Evolutionary conservation across 1,140 invertebrate genomes (phyloP).

Genomic region (Papilio polyxenes): DNA sequence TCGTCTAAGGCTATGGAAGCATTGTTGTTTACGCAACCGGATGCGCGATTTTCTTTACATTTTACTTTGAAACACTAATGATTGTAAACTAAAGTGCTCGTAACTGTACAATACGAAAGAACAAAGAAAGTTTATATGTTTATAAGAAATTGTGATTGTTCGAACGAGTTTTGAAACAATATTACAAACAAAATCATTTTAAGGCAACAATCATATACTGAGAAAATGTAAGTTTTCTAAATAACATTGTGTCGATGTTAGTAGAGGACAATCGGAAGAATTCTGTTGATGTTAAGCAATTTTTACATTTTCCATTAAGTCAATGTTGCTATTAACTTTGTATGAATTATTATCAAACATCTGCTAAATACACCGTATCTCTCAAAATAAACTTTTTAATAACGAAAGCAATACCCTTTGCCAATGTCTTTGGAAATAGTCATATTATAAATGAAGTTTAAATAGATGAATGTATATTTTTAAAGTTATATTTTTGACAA

Average conservation of each 20-base stretch:
- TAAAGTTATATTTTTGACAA: neutral
- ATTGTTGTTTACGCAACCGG: conserved; percentile 14
- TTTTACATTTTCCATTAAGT: conserved; percentile 22
- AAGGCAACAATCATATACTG: conserved; percentile 60
- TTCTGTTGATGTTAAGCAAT: conserved; percentile 47
- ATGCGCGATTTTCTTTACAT: conserved; percentile 37
- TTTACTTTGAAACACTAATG: conserved; percentile 51
- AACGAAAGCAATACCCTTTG: neutral
- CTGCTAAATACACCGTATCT: neutral
- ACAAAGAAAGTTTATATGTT: conserved; percentile 75
- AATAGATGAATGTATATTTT: neutral
- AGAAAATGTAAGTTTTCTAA: conserved; percentile 65
- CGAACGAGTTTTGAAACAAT: conserved; percentile 61
- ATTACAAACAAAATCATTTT: conserved; percentile 60
- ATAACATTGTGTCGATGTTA: conserved; percentile 52
- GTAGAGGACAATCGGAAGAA: conserved; percentile 52
- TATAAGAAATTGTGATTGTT: conserved; percentile 70
- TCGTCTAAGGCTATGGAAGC: conserved; percentile 28
- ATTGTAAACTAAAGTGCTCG: conserved; percentile 57
- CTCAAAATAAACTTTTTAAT: neutral
- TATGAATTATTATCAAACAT: conserved; percentile 2
- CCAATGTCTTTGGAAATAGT: too few species aligned
- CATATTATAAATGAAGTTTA: too few species aligned
- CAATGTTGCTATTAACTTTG: neutral
- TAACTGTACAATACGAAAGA: conserved; percentile 63